phyloP scores from a whole-genome alignment of 2,888 invertebrate species.

The Cantharis rustica region DNA sequence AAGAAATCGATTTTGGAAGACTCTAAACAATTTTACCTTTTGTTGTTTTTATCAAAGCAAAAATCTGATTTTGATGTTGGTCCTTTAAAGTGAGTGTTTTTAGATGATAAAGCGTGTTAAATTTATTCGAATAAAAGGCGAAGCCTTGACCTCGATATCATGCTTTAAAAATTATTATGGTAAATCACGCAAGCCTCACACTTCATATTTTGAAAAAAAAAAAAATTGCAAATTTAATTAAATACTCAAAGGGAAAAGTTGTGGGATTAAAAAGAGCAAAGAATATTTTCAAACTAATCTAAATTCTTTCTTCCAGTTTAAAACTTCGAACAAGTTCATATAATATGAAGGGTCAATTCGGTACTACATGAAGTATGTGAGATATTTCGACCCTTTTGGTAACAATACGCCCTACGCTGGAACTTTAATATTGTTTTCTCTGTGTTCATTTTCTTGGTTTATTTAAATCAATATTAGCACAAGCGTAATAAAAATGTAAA shows the following conservation, averaged over 20 bases:
- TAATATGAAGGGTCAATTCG: slow-evolving; percentile 28
- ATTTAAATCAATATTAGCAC: slow-evolving; percentile 3
- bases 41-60: slow-evolving; percentile 3
- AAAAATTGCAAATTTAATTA: neutral
- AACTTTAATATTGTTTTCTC: slow-evolving; percentile 29
- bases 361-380: slow-evolving; percentile 26
- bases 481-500: neutral
- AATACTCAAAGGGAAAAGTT: neutral
- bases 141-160: slow-evolving; percentile 9
- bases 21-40: slow-evolving; percentile 1
- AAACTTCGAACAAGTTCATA: slow-evolving; percentile 19
- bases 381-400: slow-evolving; percentile 27
- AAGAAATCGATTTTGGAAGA: neutral
- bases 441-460: slow-evolving; percentile 5
- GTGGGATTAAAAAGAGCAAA: neutral
- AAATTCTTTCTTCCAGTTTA: slow-evolving; percentile 19
- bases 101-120: slow-evolving; percentile 8
- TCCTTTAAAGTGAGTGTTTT: neutral
- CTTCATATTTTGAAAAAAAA: neutral
- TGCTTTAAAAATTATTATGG: slow-evolving; percentile 3
- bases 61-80: slow-evolving; percentile 5
- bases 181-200: slow-evolving; percentile 6
- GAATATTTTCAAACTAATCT: neutral
- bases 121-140: neutral
- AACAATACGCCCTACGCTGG: slow-evolving; percentile 21